A percentile compares a stretch with the other conserved stretches of the same genome.
phyloP scores from a whole-genome alignment of 2,113 vertebrate species.

The Emydocephalus ijimae region DNA sequence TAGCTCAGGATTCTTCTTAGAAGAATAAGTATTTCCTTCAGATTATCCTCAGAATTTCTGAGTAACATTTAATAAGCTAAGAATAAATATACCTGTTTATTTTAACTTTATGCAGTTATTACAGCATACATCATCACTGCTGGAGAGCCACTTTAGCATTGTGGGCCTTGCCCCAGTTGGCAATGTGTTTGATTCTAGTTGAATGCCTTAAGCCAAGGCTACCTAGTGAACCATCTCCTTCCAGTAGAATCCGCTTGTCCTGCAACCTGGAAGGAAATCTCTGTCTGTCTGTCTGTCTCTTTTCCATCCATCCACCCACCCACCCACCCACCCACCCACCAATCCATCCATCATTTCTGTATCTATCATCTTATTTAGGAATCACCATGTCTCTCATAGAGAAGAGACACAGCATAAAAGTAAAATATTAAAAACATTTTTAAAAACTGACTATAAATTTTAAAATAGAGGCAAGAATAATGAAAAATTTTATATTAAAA shows the following conservation, averaged over 20 bases:
- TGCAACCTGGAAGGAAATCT: neutral
- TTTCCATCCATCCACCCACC: rapidly evolving
- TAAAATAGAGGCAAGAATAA: too few relatives aligned
- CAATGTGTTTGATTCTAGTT: neutral
- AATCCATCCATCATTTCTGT: neutral
- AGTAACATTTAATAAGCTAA: neutral
- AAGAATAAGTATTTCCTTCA: neutral
- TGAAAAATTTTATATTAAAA: too few relatives aligned
- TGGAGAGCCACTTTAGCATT: neutral
- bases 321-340: neutral
- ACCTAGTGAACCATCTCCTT: neutral
- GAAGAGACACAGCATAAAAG: too few relatives aligned
- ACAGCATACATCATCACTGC: neutral
- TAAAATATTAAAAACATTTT: too few relatives aligned
- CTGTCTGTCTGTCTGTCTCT: neutral
- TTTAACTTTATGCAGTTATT: neutral
- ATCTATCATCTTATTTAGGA: neutral
- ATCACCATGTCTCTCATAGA: too few relatives aligned
- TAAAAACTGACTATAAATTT: too few relatives aligned
- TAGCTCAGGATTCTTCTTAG: neutral
- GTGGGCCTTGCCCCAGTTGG: neutral
- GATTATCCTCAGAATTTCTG: neutral
- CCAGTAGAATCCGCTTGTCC: neutral
- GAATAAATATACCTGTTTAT: neutral
- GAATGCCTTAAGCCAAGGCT: neutral